Conservation (phyloP, 2,797 vertebrate species). For the Thamnophis elegans region DNA sequence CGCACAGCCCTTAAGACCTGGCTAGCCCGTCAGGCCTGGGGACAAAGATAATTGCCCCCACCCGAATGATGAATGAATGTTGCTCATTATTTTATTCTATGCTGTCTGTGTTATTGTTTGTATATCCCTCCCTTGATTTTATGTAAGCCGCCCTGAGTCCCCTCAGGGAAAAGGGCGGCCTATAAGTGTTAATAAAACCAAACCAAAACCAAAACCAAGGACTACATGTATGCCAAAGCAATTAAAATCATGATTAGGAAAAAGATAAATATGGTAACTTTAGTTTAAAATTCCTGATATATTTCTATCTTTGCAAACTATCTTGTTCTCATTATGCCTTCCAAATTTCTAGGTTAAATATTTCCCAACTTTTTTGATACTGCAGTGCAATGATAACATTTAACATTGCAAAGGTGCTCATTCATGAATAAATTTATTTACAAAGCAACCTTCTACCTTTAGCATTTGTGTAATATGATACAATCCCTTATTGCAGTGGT, state of each 20-base stretch:
- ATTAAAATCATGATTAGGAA: not conserved
- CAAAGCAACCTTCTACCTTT: not conserved
- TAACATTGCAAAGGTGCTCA: not conserved
- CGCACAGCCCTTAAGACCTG: too few relatives aligned
- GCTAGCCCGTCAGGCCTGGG: too few relatives aligned
- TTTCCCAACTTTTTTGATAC: constrained; percentile 1
- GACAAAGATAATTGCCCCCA: too few relatives aligned
- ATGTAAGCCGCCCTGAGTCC: too few relatives aligned
- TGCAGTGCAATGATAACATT: not conserved
- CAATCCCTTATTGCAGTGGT: not conserved
- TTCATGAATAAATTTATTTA: not conserved
- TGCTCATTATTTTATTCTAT: too few relatives aligned
- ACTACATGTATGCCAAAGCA: not conserved
- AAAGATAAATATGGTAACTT: not conserved
- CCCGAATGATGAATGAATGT: too few relatives aligned
- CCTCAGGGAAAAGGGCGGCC: too few relatives aligned
- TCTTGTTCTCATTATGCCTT: not conserved
- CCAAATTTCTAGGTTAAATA: not conserved
- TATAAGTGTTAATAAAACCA: too few relatives aligned
- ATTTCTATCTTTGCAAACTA: not conserved
- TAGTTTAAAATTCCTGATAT: not conserved
- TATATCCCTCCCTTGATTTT: too few relatives aligned
- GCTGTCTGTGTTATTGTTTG: too few relatives aligned
- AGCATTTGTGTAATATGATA: not conserved
- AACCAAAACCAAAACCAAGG: too few relatives aligned